These are phyloP conservation scores for Parnassius mnemosyne DNA, from an alignment of 2,888 invertebrate species.

Conservation along the genomic window DNA sequence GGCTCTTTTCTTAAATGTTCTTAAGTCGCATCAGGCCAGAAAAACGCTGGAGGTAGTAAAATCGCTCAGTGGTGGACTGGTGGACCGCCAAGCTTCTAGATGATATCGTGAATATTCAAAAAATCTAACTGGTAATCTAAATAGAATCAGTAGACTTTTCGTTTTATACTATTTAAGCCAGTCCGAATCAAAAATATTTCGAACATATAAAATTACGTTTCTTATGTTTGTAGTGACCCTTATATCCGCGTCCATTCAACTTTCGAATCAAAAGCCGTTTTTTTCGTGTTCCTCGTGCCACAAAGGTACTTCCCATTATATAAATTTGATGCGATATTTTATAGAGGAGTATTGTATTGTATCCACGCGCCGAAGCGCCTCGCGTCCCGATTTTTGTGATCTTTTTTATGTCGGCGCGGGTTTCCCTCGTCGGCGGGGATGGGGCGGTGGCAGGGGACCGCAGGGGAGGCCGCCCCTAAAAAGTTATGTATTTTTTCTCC, in stretches of 20 bases:
- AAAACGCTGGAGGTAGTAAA: no score
- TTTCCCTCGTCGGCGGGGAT: slow-evolving; percentile 41
- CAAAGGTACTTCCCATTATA: slow-evolving; percentile 67
- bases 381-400: slow-evolving; percentile 60
- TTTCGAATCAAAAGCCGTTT: slow-evolving; percentile 51
- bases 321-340: slow-evolving; percentile 76
- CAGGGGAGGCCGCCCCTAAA: slow-evolving; percentile 72
- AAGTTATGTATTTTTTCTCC: slow-evolving; percentile 80
- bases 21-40: no score
- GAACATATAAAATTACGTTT: neutral
- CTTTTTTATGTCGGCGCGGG: slow-evolving; percentile 57
- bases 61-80: no score
- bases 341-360: slow-evolving; percentile 60
- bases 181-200: neutral
- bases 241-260: slow-evolving; percentile 47
- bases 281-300: slow-evolving; percentile 55
- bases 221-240: slow-evolving; percentile 28
- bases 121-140: no score
- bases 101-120: no score
- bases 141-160: no score
- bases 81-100: no score
- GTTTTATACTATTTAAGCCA: neutral
- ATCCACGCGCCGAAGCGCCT: slow-evolving; percentile 62
- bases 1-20: no score
- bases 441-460: slow-evolving; percentile 42